phyloP scores from a whole-genome alignment of 2,113 vertebrate genomes.

The Sciurus niger region DNA sequence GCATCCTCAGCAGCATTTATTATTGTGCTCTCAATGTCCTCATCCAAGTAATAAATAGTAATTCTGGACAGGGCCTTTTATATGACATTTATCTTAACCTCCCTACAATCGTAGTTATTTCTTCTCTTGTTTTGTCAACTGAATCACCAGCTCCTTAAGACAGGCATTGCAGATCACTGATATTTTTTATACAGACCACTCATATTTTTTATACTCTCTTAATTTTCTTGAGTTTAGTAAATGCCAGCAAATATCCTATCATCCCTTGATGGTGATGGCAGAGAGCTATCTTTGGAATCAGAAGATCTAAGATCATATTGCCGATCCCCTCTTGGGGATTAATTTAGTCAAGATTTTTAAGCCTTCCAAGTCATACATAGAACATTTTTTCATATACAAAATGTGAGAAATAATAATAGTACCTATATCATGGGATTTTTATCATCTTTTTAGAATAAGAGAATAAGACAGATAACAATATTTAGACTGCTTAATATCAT shows the following conservation, averaged over 20 bases:
- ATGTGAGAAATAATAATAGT: neutral
- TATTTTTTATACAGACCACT: conserved; percentile 2
- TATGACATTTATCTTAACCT: conserved; percentile 52
- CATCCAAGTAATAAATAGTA: conserved; percentile 61
- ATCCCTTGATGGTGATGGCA: neutral
- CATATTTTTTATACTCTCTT: conserved; percentile 21
- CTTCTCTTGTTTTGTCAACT: conserved; percentile 50
- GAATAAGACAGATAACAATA: conserved; percentile 19
- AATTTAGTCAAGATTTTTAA: neutral
- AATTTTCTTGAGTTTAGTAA: conserved; percentile 49
- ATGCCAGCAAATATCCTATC: neutral
- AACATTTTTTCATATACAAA: conserved; percentile 28
- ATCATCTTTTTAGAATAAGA: too few relatives aligned
- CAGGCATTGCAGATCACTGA: neutral
- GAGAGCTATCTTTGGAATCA: conserved; percentile 11
- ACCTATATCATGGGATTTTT: neutral
- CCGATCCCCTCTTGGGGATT: neutral
- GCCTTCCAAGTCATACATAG: neutral
- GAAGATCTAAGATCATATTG: neutral
- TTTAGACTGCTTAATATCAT: neutral
- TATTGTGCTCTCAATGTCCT: neutral
- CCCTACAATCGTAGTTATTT: neutral
- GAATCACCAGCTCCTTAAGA: conserved; percentile 31
- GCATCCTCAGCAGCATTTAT: conserved; percentile 49
- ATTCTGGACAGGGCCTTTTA: conserved; percentile 1